phyloP scores from a whole-genome alignment of 2,113 vertebrate species.

The Grammomys surdaster region DNA sequence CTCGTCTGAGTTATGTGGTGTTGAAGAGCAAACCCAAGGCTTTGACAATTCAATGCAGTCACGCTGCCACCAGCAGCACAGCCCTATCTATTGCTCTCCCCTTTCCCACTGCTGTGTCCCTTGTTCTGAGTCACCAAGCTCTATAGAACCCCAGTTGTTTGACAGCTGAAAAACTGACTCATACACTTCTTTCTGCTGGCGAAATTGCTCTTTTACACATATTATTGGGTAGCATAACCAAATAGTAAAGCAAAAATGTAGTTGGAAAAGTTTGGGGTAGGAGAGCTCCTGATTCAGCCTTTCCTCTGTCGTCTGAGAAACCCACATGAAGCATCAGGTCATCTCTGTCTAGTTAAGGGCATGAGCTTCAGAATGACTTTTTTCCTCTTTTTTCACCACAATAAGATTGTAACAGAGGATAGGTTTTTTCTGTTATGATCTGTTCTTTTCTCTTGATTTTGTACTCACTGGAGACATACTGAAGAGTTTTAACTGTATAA shows the following conservation, averaged over 20 bases:
- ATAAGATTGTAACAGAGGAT: slow-evolving; percentile 33
- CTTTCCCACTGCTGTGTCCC: not conserved
- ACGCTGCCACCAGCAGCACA: not conserved
- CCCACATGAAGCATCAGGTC: not conserved
- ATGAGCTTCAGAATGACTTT: not conserved
- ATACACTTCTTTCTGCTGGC: not conserved
- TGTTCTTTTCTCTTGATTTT: slow-evolving; percentile 4
- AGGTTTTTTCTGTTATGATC: not conserved
- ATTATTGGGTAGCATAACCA: not conserved
- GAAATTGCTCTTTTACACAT: not conserved
- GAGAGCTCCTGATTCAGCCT: not conserved
- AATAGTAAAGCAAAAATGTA: not conserved
- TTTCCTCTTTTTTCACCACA: not conserved
- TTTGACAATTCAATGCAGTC: not conserved
- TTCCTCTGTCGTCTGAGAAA: slow-evolving; percentile 29
- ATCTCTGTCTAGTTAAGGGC: slow-evolving; percentile 31
- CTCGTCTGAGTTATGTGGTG: no score
- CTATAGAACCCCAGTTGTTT: not conserved
- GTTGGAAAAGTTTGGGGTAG: not conserved
- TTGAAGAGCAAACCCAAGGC: not conserved
- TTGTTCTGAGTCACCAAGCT: not conserved
- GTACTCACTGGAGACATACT: not conserved
- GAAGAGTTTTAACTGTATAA: not conserved
- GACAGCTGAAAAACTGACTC: not conserved
- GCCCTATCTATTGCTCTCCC: not conserved